Base-by-base conservation (phyloP, 2,113 vertebrate species). In the Crotalus tigris region DNA sequence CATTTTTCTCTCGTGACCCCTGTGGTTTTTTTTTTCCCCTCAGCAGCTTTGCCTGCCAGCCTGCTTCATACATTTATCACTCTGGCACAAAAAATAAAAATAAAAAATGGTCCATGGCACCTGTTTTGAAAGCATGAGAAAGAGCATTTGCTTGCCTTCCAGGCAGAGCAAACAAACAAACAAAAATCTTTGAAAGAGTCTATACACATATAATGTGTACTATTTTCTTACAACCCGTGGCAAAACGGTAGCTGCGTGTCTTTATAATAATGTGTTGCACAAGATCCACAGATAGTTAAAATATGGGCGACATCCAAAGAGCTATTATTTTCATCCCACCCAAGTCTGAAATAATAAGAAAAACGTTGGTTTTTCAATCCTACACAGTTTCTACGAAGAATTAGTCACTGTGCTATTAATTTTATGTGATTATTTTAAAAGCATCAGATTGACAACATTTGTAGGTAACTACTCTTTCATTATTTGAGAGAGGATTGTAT, bases 21-120 rank as follows among this genome's bases (percentile, higher is more conserved):
- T 92, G 57, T 89, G 90, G 33, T 39, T 91, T 8, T 9, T 51
- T 7, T 51, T 96, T 96, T 96, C 92, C 59, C 94, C 92, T 96
- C 92, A 96, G 91, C 86, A 93, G 58, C 91, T 96, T 44, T 90
- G 19, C n/a, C 90, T 95, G 94, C 95, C 91, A 95, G 91, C 24
- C 88, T 94, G 46, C 61, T 95, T 94, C 92, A 91, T 89, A 95
- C 64, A 96, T 96, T 96, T 96, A 95, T 96, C 94, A 96, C 91
- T 95, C 92, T 85, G 88, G 19, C 69, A 91, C 89, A 64, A 87
- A 95, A 96, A 19, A 13, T 29, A 9, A 51, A 15, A 57, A 57
- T 10, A 61, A 39, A 94, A 95, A 95, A 64, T 21, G 49, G 59
- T 26, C 93, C 24, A 46, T 94, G 91, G 91, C 89, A 95, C 21